Base-by-base conservation (phyloP, 2,797 vertebrate genomes). In the Gouania willdenowi region DNA sequence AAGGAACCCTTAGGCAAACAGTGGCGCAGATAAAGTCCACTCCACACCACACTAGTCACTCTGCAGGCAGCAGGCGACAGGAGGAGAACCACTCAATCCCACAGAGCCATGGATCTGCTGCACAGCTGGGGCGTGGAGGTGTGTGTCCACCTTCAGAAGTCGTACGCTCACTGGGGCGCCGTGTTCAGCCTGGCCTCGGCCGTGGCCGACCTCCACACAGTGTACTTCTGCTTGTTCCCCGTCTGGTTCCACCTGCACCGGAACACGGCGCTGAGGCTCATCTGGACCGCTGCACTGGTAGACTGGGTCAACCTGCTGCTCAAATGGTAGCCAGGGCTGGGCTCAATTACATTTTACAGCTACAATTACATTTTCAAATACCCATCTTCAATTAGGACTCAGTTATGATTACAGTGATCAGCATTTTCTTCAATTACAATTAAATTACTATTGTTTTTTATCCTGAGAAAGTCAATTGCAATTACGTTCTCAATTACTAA, bases 301-400 rank as follows among this genome's bases (percentile, higher is more conserved):
- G 95, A 98, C 75, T 98, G 96, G 95, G 83, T 98, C 66, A 98
- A 98, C 79, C 66, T 98, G 5, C 85, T 98, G 61, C 94, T 96
- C 36, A 98, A 98, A 79, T 98, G 96, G 95, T 28, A 20, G 19
- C 18, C 3, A 19, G 3, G 5, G 18, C 5, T 18, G 19, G 18
- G 19, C 18, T n/a, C n/a, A n/a, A n/a, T n/a, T n/a, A n/a, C n/a
- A n/a, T n/a, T n/a, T n/a, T n/a, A n/a, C n/a, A n/a, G n/a, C n/a
- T n/a, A n/a, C n/a, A n/a, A n/a, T n/a, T n/a, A n/a, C n/a, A n/a
- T n/a, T n/a, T n/a, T n/a, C n/a, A n/a, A n/a, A n/a, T n/a, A n/a
- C n/a, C n/a, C n/a, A n/a, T n/a, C n/a, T n/a, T n/a, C n/a, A n/a
- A n/a, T n/a, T n/a, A n/a, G n/a, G n/a, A n/a, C n/a, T n/a, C n/a